A percentile compares a stretch with the other conserved stretches of the same genome.
These are phyloP conservation scores for Chlamydotis undulata DNA, from an alignment of 2,113 vertebrate species.

Conservation along the genomic window DNA sequence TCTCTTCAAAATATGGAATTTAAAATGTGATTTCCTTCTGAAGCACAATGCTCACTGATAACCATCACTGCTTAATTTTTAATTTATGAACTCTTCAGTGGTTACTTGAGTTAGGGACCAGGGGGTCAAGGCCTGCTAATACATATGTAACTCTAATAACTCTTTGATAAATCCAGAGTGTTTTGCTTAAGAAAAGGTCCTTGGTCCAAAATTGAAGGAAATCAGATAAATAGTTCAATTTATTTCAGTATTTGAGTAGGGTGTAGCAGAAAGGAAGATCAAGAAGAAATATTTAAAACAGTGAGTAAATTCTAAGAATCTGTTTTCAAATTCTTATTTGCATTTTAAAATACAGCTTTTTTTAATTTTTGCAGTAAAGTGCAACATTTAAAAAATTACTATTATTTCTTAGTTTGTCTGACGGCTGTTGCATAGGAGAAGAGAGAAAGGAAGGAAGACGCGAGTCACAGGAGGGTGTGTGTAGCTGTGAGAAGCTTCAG, in stretches of 20 bases:
- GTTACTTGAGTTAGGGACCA: background rate
- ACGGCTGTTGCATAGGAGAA: background rate
- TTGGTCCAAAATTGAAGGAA: background rate
- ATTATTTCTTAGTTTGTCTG: background rate
- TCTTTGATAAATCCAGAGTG: background rate
- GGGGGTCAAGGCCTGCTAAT: background rate
- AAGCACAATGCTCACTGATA: background rate
- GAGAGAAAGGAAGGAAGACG: background rate
- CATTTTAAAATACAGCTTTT: background rate
- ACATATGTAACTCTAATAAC: rapidly evolving
- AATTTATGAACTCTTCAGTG: background rate
- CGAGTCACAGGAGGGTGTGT: background rate
- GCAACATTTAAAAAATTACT: background rate
- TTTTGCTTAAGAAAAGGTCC: background rate
- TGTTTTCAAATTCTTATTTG: background rate
- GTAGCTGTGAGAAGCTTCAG: background rate
- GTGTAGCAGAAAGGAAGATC: background rate
- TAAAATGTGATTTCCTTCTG: background rate
- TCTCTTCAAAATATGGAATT: background rate
- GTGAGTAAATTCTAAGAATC: background rate
- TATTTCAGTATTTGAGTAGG: background rate
- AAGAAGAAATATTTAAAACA: background rate
- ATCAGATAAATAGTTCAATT: background rate
- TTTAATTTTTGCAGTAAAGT: background rate
- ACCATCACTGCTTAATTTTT: background rate